phyloP scores from a whole-genome alignment of 2,888 invertebrate genomes.

The Plutella xylostella region DNA sequence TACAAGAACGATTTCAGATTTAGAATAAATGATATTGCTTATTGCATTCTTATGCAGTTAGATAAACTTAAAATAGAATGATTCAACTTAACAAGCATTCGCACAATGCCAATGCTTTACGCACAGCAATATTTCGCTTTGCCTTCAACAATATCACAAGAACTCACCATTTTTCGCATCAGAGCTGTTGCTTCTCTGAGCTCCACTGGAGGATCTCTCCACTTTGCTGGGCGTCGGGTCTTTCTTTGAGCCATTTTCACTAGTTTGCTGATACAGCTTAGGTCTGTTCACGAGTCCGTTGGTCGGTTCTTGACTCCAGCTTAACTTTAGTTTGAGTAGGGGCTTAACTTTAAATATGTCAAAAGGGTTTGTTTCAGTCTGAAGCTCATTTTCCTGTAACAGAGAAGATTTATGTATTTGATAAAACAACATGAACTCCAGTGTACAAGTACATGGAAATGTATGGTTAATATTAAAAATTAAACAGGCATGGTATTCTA shows the following conservation, averaged over 20 bases:
- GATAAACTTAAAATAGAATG: too few relatives aligned
- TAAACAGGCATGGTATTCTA: too few relatives aligned
- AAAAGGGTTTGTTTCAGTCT: conserved; percentile 70
- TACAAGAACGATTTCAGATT: too few relatives aligned
- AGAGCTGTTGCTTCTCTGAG: conserved; percentile 28
- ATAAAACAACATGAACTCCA: too few relatives aligned
- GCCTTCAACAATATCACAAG: too few relatives aligned
- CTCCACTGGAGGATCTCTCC: conserved; percentile 32
- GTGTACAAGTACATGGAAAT: too few relatives aligned
- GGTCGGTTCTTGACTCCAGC: conserved; percentile 83
- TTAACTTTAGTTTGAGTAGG: conserved; percentile 84
- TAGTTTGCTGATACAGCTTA: conserved; percentile 60
- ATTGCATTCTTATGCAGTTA: too few relatives aligned
- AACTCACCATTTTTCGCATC: conserved; percentile 45
- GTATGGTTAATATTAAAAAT: too few relatives aligned
- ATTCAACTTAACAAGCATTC: too few relatives aligned
- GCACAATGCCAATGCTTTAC: too few relatives aligned
- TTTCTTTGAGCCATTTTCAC: conserved; percentile 48
- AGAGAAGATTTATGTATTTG: neutral
- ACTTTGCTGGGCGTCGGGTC: conserved; percentile 32
- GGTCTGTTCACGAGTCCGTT: conserved; percentile 76
- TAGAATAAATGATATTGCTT: too few relatives aligned
- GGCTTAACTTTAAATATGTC: conserved; percentile 85
- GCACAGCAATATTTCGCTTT: too few relatives aligned
- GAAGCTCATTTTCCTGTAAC: conserved; percentile 50